Base-by-base conservation (phyloP, 2,113 vertebrate genomes). In the Actenoides hombroni region DNA sequence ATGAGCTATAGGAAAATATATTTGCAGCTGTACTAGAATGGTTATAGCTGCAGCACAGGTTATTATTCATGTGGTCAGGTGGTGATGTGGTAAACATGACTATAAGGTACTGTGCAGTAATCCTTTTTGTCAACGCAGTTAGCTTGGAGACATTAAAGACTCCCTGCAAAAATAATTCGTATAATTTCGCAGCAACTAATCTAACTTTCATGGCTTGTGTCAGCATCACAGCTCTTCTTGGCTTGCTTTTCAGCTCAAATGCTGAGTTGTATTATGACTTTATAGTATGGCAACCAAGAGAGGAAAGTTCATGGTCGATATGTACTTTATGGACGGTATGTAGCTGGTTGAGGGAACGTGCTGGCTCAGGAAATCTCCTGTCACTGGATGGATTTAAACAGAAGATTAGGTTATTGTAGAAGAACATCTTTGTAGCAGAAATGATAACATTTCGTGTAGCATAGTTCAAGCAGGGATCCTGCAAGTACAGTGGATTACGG, bases 1-100 rank as follows among this genome's bases (percentile, higher is more conserved):
- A 74, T 46, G 81, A 86, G 57, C 78, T 91, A 35, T 20, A 85
- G 84, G 64, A 49, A 97, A 92, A 93, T 78, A 37, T 64, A 75
- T 89, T 61, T 92, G n/a, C 57, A 83, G 67, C 46, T 35, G 65
- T 16, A 35, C 28, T 57, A 24, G 85, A 68, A 4, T 42, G 44
- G 84, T 59, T 76, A 20, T 37, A 83, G 73, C 61, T 91, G 77
- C 40, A 83, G 35, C 70, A 70, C 26, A 56, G 61, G 44, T 74
- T 71, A 19, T 87, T 53, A 70, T 83, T 86, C 69, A 61, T 2
- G 5, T 33, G 68, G 35, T 70, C 88, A 71, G 78, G 35, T 73
- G 71, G 29, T 29, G 80, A 89, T 78, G 67, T 46, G 59, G 64
- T 53, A 64, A 94, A 95, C 42, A 42, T 1, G 35, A 20, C 63